Conservation (phyloP, 1,140 invertebrate genomes). For the Dinothrombium tinctorium region DNA sequence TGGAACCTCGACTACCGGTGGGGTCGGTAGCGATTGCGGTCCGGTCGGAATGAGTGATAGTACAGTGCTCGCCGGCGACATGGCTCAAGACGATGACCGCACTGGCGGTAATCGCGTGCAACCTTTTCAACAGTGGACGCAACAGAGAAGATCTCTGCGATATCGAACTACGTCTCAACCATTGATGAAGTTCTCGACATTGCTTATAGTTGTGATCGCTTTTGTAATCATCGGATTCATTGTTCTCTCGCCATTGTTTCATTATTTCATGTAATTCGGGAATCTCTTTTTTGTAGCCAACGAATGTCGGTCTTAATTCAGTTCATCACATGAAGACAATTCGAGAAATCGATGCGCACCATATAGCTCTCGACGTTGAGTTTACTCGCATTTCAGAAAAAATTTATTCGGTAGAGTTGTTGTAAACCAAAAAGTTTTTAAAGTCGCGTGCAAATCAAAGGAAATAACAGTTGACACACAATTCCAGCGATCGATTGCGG, state of each 20-base stretch:
- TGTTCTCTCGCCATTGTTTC: conserved; percentile 13
- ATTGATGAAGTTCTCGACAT: conserved; percentile 10
- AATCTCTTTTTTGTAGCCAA: too few relatives aligned
- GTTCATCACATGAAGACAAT: too few relatives aligned
- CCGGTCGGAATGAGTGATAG: neutral
- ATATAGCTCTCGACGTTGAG: too few relatives aligned
- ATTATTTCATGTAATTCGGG: too few relatives aligned
- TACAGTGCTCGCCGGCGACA: neutral
- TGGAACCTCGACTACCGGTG: neutral
- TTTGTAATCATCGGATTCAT: conserved; percentile 15
- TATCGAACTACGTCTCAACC: conserved; percentile 8
- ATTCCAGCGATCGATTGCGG: too few relatives aligned
- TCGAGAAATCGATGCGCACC: too few relatives aligned
- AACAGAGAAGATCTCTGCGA: conserved; percentile 3
- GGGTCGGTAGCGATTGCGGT: neutral
- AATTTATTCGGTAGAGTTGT: too few relatives aligned
- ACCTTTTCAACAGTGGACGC: conserved; percentile 8
- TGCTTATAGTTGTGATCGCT: conserved; percentile 11
- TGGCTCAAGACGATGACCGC: neutral
- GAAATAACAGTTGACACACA: too few relatives aligned
- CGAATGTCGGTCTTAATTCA: too few relatives aligned
- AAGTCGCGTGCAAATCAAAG: too few relatives aligned
- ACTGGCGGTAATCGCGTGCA: neutral
- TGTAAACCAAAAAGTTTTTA: too few relatives aligned
- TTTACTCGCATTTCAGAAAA: too few relatives aligned